Base-by-base conservation (phyloP, 2,888 invertebrate species). In the Ophion obscuratus region DNA sequence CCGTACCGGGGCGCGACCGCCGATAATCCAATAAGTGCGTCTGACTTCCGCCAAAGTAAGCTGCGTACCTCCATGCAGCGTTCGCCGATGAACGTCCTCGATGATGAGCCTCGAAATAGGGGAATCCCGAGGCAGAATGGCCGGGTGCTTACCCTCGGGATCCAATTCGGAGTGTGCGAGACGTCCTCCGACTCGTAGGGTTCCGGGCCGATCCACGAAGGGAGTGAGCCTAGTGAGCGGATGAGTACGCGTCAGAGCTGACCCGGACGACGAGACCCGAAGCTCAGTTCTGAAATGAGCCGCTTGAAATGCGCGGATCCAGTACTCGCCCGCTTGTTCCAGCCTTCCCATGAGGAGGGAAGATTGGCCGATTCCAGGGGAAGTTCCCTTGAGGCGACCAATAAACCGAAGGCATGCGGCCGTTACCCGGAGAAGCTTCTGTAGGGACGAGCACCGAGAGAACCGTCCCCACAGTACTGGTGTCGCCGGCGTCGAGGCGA, bases 21-120 rank as follows among this genome's bases (percentile, higher is more conserved):
- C 86, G 10, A 86, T 76, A 11, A 83, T 77, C 86, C 83, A 86
- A 59, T 14, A 86, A 20, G 20, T 47, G 20, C 31, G 53, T 20
- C 86, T 47, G 5, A 83, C n/a, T 7, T 31, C 14, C 1, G 44
- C 47, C 36, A 74, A 2, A 0, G 74, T 74, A 7, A 74, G 20
- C 10, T 74, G 61, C 1, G 61, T 74, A 1, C 61, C 74, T 1
- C 74, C 74, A 44, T 74, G 61, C 4, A 40, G 10, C 36, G 40
- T 74, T 2, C 59, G 57, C 20, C 20, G 11, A 14, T 74, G 74
- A 1, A 44, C 73, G 2, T 61, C 61, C 2, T 11, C 40, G 17
- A 83, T 86, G 67, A 31, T 53, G 24, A 17, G 40, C 9, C 20
- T 61, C 59, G 59, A 11, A 14, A 59, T 6, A n/a, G 17, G 59